Conservation (phyloP, 2,113 vertebrate genomes). For the Oreochromis aureus region DNA sequence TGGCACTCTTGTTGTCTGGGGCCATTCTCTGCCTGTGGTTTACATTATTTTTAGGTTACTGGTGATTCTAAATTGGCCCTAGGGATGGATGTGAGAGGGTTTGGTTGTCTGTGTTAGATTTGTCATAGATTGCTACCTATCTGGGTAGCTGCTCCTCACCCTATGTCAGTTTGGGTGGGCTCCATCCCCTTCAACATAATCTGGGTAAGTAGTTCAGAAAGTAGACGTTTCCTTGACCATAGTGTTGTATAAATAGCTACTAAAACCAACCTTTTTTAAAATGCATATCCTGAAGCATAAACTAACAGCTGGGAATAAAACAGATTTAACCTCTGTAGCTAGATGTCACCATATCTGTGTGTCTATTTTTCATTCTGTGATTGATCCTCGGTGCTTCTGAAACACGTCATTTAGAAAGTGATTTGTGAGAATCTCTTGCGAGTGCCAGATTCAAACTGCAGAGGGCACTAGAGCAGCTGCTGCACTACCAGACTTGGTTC, state of each 20-base stretch:
- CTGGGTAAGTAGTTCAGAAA: not conserved
- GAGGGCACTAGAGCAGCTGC: conserved; percentile 14
- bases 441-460: conserved; percentile 1
- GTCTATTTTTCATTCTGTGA: not conserved
- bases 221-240: not conserved
- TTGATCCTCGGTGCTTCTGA: not conserved
- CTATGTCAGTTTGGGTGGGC: not conserved
- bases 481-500: not conserved
- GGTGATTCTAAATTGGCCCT: not conserved
- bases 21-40: not conserved
- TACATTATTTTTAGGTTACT: not conserved
- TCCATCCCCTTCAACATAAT: not conserved
- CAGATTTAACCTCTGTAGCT: not conserved
- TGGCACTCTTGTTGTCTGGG: not conserved
- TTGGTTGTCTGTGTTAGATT: not conserved
- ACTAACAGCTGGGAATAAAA: not conserved
- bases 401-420: not conserved
- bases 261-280: not conserved
- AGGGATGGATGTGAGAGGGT: not conserved
- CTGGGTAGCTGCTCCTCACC: not conserved
- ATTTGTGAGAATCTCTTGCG: not conserved
- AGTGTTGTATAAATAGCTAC: not conserved
- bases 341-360: not conserved
- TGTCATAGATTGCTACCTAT: not conserved
- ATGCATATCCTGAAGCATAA: not conserved